Conservation (phyloP, 1,140 invertebrate genomes). For the Drosophila mayri region DNA sequence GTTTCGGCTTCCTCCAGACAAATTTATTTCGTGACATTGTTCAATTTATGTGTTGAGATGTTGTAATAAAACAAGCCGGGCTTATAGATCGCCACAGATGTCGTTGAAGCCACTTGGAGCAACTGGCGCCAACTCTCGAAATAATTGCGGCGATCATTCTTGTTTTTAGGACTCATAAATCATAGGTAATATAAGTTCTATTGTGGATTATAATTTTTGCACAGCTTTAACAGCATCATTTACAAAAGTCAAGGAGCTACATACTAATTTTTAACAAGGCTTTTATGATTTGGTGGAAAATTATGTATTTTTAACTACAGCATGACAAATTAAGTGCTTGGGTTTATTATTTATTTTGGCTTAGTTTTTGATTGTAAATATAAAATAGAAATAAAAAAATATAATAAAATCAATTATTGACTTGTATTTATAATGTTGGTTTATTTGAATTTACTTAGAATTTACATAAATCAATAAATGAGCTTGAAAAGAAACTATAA, state of each 20-base stretch:
- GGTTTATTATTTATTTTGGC: neutral
- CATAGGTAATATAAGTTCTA: conserved; percentile 42
- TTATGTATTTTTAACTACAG: neutral
- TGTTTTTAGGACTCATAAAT: conserved; percentile 44
- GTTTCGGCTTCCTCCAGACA: conserved; percentile 40
- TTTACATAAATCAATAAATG: neutral
- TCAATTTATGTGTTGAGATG: conserved; percentile 74
- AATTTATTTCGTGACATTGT: conserved; percentile 82
- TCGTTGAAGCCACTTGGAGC: neutral
- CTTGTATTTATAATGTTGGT: neutral
- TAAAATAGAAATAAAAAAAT: neutral
- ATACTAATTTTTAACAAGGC: neutral
- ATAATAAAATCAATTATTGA: neutral
- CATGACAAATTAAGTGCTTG: neutral
- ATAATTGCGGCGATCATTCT: conserved; percentile 56
- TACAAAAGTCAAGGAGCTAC: neutral
- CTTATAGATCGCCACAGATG: conserved; percentile 32
- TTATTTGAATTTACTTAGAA: neutral
- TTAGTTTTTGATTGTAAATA: neutral
- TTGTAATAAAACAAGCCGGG: conserved; percentile 72
- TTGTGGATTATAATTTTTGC: conserved; percentile 11
- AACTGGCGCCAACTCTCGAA: conserved; percentile 61
- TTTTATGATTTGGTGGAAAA: neutral
- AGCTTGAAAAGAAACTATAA: no score
- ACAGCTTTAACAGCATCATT: conserved; percentile 30